Base-by-base conservation (phyloP, 2,888 invertebrate genomes). In the Drosophila paramelanica region DNA sequence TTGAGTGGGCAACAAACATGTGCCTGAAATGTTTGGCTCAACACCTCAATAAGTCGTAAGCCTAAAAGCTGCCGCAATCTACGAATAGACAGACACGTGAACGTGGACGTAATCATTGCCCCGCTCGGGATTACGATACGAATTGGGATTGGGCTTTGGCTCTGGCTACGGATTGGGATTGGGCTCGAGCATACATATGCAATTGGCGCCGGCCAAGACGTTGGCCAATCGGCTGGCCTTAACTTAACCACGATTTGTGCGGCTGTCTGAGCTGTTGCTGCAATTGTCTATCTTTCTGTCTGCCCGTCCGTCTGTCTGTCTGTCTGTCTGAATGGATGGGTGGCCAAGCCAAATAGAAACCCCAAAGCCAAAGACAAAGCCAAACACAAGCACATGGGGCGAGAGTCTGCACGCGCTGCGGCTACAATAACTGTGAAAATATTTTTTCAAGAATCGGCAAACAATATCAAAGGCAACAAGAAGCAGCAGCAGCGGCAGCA, bases 21-120 rank as follows among this genome's bases (percentile, higher is more conserved):
- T 64, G 57, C 42, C 64, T 67, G 56, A 68, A 68, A 73, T 74
- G 79, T 69, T 75, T 69, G 55, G 68, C 67, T 70, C 67, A 79
- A 79, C 82, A 82, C 79, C 79, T 79, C 82, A 81, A 81, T 79
- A 75, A 69, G 82, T 68, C 52, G 66, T 57, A 67, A 50, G 80
- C 53, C 59, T 58, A 23, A 33, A 52, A 56, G 60, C 59, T 36
- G 5, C 6, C 39, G 11, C 51, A 51, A 39, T 39, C 42, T n/a
- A 31, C 25, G 51, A 20, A 36, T 45, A 50, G 59, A 47, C 47
- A 47, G 55, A 33, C 20, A 45, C 45, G 52, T 55, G 53, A 49
- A 49, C 52, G 27, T 49, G 33, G 14, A 20, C 55, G 36, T 27
- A 55, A 55, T 58, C 58, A 53, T 38, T 47, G 45, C 11, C 14